Percentiles rank a stretch among this genome's conserved stretches.
Evolutionary conservation across 1,140 invertebrate genomes (phyloP).

Genomic region (Diorhabda elongata): DNA sequence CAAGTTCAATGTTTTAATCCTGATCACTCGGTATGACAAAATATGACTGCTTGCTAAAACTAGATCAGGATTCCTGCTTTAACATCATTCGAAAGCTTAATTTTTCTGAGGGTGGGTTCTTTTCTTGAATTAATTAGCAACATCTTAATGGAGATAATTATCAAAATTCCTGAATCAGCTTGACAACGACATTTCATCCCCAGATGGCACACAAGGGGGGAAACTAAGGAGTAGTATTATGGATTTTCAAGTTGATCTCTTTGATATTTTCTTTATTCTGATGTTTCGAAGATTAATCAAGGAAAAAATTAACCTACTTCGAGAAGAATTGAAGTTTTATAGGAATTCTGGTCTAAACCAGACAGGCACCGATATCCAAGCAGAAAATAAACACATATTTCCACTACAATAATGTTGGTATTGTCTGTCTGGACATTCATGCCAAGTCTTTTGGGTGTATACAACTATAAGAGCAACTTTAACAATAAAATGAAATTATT

Average conservation of each 20-base stretch:
- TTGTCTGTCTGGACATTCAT: conserved; percentile 18
- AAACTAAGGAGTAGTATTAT: no score
- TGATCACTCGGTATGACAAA: conserved; percentile 43
- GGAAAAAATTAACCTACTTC: neutral
- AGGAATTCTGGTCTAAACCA: neutral
- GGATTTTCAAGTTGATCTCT: no score
- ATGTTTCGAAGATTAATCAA: no score
- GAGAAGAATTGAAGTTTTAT: neutral
- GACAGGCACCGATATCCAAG: conserved; percentile 20
- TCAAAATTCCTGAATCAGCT: no score
- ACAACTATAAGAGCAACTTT: neutral
- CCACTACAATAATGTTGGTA: neutral
- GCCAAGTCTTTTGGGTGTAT: conserved; percentile 8
- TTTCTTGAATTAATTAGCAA: no score
- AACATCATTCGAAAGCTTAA: neutral
- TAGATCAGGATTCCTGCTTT: neutral
- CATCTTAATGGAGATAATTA: no score
- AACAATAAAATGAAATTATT: no score
- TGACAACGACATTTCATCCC: no score
- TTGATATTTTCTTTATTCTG: no score
- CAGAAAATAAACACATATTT: conserved; percentile 8
- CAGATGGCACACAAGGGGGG: no score
- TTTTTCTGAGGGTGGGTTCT: neutral
- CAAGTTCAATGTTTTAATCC: conserved; percentile 48
- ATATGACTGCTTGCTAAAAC: conserved; percentile 43